Percentiles rank a stretch among this genome's conserved stretches.
phyloP scores from a whole-genome alignment of 2,113 vertebrate species.

The Chloebia gouldiae region DNA sequence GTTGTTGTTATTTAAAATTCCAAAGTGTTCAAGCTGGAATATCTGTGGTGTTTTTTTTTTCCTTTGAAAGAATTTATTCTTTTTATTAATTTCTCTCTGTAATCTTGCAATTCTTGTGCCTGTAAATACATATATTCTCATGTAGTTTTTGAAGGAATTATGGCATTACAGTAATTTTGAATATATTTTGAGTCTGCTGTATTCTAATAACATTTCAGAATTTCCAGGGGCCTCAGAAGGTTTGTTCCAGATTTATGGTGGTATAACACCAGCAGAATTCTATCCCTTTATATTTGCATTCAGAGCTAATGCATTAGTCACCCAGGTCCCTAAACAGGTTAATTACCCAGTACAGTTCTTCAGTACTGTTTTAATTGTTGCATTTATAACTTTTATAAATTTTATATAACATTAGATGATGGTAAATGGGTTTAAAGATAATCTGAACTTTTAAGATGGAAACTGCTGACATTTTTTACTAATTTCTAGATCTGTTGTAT shows the following conservation, averaged over 20 bases:
- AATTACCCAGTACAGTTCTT: neutral
- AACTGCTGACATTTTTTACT: neutral
- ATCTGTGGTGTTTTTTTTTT: neutral
- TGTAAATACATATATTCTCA: neutral
- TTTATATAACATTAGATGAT: neutral
- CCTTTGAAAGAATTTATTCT: neutral
- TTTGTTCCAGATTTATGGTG: neutral
- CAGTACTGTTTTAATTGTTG: neutral
- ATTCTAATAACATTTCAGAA: neutral
- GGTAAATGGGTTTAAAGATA: neutral
- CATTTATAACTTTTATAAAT: neutral
- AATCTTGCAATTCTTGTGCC: neutral
- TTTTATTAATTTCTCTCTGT: neutral
- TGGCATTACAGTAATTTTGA: neutral
- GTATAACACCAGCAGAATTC: neutral
- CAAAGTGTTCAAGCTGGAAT: neutral
- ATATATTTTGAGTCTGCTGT: neutral
- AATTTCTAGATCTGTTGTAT: constrained; percentile 1
- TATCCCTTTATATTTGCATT: neutral
- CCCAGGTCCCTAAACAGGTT: neutral
- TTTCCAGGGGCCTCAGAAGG: neutral
- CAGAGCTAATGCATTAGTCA: neutral
- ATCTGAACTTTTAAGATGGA: neutral
- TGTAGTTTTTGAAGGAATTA: neutral
- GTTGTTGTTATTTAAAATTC: neutral